Evolutionary conservation across 2,797 vertebrate species (phyloP), one percentile per base, ranked within the genome.

Genomic region (Arrhamphus sclerolepis): DNA sequence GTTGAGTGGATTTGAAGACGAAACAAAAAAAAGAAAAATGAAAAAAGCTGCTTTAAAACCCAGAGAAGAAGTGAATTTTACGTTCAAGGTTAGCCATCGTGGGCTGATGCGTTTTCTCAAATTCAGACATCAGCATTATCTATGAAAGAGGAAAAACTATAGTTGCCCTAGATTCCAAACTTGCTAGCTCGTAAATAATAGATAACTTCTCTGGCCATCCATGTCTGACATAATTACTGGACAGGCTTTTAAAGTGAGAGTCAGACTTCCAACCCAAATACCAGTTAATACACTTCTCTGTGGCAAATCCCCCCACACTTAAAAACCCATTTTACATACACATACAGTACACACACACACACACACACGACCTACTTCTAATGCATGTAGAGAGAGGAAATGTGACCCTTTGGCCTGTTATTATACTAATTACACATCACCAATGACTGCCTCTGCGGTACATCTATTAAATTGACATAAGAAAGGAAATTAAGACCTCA

Each of bases 171-270:
- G 75, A 90, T 88, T 86, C 71, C 44, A 57, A 88, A 89, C 88
- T 81, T 90, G 82, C 82, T 83, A 83, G 78, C 64, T 66, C 22
- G 63, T 90, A 77, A 89, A 87, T 89, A 87, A 89, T 89, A 59
- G 63, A 89, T 79, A 76, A 78, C 76, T 86, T 91, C 80, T 80
- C 84, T 75, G 81, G 79, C 77, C 66, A 57, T 82, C 73, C 72
- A 83, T 87, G 84, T 85, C 78, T 86, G 86, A 86, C 75, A 89
- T 88, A 82, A 88, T 88, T 78, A 85, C 78, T 87, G 80, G 64
- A 78, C 50, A 49, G 58, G 73, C 75, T 80, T 70, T 85, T 80
- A 79, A 84, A 83, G 65, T 72, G 34, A 67, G 73, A 66, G 69
- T 81, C 75, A 80, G 72, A 82, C 89, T 85, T 82, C 76, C 67